phyloP scores from a whole-genome alignment of 2,797 vertebrate species.

The Xiphophorus birchmanni region DNA sequence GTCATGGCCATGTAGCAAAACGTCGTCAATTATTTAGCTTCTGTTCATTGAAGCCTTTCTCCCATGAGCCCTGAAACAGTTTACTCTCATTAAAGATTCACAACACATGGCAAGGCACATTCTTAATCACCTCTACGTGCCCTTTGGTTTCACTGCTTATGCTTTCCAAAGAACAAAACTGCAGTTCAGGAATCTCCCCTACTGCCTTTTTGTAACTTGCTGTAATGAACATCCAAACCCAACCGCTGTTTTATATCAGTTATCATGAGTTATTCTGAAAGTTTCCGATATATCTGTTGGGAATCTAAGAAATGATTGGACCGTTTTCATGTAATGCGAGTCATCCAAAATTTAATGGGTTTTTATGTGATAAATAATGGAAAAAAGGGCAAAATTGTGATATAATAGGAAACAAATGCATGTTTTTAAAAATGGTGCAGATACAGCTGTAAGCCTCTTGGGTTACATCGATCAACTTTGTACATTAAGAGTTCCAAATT shows the following conservation, averaged over 20 bases:
- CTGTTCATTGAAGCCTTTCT: slow-evolving; percentile 53
- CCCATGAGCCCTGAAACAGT: slow-evolving; percentile 55
- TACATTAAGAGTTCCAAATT: background rate
- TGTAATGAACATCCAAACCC: slow-evolving; percentile 50
- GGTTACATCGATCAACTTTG: background rate
- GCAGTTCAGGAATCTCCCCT: slow-evolving; percentile 55
- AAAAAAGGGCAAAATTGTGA: background rate
- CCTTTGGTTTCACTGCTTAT: slow-evolving; percentile 62
- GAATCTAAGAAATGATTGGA: slow-evolving; percentile 19
- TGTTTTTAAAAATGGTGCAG: background rate
- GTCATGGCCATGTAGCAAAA: slow-evolving; percentile 62
- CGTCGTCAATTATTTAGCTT: slow-evolving; percentile 72
- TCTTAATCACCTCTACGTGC: slow-evolving; percentile 68
- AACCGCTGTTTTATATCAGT: slow-evolving; percentile 38
- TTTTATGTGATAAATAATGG: background rate
- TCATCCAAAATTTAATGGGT: background rate
- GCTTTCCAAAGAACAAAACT: slow-evolving; percentile 42
- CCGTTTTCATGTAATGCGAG: background rate
- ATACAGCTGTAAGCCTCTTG: background rate
- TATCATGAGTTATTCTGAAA: slow-evolving; percentile 3
- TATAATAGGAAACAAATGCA: background rate
- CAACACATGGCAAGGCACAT: slow-evolving; percentile 64
- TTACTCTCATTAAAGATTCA: slow-evolving; percentile 77
- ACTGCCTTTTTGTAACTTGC: slow-evolving; percentile 56
- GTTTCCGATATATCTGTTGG: slow-evolving; percentile 7